phyloP scores from a whole-genome alignment of 2,113 vertebrate species.

The Dasyprocta punctata region DNA sequence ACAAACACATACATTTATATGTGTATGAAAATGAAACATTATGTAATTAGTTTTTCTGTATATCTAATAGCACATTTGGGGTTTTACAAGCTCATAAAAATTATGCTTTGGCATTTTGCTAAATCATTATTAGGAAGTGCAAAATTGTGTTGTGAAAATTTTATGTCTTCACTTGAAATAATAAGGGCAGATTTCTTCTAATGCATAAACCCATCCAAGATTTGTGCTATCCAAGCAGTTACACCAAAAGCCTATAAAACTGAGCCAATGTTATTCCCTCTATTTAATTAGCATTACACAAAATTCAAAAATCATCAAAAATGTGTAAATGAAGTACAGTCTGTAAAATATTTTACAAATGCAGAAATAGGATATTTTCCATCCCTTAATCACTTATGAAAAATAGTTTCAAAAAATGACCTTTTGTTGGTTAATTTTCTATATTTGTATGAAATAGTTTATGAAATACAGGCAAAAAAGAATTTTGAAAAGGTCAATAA shows the following conservation, averaged over 20 bases:
- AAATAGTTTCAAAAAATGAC: slow-evolving; percentile 58
- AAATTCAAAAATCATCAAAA: slow-evolving; percentile 23
- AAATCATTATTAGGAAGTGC: not conserved
- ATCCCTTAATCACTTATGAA: slow-evolving; percentile 72
- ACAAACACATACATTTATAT: not conserved
- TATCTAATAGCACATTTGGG: not conserved
- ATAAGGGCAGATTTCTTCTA: not conserved
- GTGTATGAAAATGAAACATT: not conserved
- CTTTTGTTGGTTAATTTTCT: slow-evolving; percentile 68
- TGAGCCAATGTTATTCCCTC: not conserved
- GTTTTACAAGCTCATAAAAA: not conserved
- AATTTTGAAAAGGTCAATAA: slow-evolving; percentile 66
- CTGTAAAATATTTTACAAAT: slow-evolving; percentile 41
- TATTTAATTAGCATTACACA: slow-evolving; percentile 46
- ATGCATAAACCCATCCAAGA: not conserved
- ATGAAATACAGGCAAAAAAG: slow-evolving; percentile 65
- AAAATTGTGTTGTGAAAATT: slow-evolving; percentile 31
- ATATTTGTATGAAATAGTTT: slow-evolving; percentile 63
- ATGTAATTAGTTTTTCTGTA: not conserved
- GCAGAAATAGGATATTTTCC: slow-evolving; percentile 14
- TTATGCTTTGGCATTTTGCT: not conserved
- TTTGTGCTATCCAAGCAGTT: not conserved
- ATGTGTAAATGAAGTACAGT: not conserved
- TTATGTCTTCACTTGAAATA: not conserved
- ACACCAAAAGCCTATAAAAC: not conserved